These are phyloP conservation scores for Aphrophora alni DNA, from an alignment of 2,888 invertebrate species.

Conservation along the genomic window DNA sequence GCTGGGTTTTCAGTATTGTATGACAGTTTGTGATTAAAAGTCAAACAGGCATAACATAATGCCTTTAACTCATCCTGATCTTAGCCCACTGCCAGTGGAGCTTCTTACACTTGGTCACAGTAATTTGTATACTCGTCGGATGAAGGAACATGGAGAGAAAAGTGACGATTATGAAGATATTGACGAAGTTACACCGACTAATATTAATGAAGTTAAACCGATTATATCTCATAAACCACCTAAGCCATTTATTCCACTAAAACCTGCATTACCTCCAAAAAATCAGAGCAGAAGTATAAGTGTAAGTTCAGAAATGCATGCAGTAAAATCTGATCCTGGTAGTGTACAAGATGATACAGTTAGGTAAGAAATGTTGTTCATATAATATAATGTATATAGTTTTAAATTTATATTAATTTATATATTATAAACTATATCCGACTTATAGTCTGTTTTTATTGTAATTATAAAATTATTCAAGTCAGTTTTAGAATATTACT, in stretches of 20 bases:
- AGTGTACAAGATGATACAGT: neutral
- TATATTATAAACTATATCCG: neutral
- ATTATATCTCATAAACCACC: neutral
- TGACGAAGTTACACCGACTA: constrained; percentile 21
- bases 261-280: constrained; percentile 26
- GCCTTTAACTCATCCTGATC: constrained; percentile 27
- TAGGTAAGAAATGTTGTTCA: neutral
- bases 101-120: constrained; percentile 54
- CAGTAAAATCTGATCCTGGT: constrained; percentile 4
- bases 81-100: constrained; percentile 51
- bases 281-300: neutral
- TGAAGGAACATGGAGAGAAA: constrained; percentile 47
- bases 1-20: too few relatives aligned
- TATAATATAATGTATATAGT: too few relatives aligned
- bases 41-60: too few relatives aligned
- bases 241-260: neutral
- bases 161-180: constrained; percentile 39
- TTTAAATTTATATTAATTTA: neutral
- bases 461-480: too few relatives aligned
- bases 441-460: too few relatives aligned
- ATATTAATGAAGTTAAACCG: neutral
- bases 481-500: too few relatives aligned
- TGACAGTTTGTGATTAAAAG: too few relatives aligned
- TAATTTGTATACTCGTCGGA: constrained; percentile 55
- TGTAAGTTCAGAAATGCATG: neutral